These are phyloP conservation scores for Drosophila testacea DNA, from an alignment of 2,888 invertebrate species.

Conservation along the genomic window DNA sequence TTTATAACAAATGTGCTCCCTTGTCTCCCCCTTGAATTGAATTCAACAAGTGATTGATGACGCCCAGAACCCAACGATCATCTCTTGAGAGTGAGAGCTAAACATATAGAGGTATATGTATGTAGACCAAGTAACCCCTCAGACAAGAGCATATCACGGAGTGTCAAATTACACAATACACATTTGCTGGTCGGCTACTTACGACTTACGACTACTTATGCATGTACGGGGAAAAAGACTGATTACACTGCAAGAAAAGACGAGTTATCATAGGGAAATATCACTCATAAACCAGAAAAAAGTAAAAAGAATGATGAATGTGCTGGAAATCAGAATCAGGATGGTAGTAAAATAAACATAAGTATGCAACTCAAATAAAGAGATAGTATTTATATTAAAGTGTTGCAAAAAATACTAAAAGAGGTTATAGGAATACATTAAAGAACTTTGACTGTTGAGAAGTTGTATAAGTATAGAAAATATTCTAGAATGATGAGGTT, in stretches of 20 bases:
- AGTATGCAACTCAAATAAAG: neutral
- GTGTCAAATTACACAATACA: constrained; percentile 41
- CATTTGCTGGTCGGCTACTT: constrained; percentile 39
- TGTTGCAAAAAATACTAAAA: neutral
- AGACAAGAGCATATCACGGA: constrained; percentile 18
- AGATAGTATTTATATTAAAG: neutral
- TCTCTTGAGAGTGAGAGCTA: constrained; percentile 24
- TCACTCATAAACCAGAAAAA: neutral
- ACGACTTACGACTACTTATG: constrained; percentile 19
- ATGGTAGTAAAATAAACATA: neutral
- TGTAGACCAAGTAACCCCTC: constrained; percentile 37
- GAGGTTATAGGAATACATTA: no score
- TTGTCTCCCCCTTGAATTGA: constrained; percentile 2
- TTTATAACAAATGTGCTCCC: constrained; percentile 44
- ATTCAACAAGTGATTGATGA: constrained; percentile 77
- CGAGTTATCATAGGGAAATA: constrained; percentile 1
- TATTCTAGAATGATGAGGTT: neutral
- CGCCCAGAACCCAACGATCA: constrained; percentile 27
- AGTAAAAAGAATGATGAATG: constrained; percentile 6
- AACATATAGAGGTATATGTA: neutral
- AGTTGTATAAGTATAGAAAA: neutral
- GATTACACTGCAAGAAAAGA: constrained; percentile 41
- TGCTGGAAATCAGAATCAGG: neutral
- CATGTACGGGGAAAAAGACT: neutral
- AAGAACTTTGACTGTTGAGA: neutral